Base-by-base conservation (phyloP, 2,888 invertebrate species). In the Ommatoiulus sabulosus region DNA sequence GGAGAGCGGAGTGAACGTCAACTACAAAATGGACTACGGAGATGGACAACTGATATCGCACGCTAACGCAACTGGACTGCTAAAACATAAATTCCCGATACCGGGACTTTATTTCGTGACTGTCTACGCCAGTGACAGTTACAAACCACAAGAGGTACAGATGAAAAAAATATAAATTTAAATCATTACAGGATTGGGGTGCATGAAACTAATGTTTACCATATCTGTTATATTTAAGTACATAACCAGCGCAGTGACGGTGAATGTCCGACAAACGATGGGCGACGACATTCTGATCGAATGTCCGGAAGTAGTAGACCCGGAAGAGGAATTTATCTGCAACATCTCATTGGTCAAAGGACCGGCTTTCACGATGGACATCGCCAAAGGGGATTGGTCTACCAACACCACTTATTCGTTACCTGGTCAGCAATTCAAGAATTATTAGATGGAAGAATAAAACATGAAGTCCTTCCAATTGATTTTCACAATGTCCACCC, bases 121-220 rank as follows among this genome's bases (percentile, higher is more conserved):
- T 24, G 46, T 89, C 35, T 87, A 89, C 63, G 89, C 87, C 80
- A 89, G 89, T 84, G 87, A 87, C 84, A 84, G 52, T 57, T 89
- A 84, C 84, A 87, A 89, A 17, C 89, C 89, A 1, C 48, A 80
- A 80, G 85, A 85, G 85, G 85, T 43, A 43, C 8, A 43, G 35
- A 44, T 43, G 43, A 5, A 17, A 17, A 8, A 7, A 17, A 20
- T 20, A 15, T 2, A 80, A 24, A 10, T 20, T 80, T 80, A 15
- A 35, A 15, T 24, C 8, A 80, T 35, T 80, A 24, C 24, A 80
- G 8, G 84, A 15, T 24, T 80, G 84, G 7, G 35, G 35, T 84
- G 1, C 35, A 2, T 35, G 35, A 35, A 35, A 35, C 35, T 35
- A 35, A 35, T 2, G 35, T 10, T 43, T 44, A 10, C 3, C 44